Evolutionary conservation across 2,797 vertebrate species (phyloP), one percentile per base, ranked within the genome.

Genomic region (Syndactyla subalaris): DNA sequence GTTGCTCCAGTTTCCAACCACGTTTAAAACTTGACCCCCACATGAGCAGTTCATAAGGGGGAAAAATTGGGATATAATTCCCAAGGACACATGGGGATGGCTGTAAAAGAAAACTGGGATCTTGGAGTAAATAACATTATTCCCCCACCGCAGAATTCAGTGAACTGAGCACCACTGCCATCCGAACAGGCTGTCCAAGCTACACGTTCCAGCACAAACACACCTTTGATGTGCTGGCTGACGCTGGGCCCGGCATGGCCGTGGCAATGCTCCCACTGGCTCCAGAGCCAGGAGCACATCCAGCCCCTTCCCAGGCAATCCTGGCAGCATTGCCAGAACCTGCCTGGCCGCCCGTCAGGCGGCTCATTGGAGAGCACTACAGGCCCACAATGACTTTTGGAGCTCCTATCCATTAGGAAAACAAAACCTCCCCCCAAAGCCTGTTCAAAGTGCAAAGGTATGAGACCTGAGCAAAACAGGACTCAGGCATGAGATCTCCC

Each of bases 171-270:
- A 68, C 58, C 78, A 66, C 54, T 30, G 70, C 84, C 79, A 91
- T 63, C 70, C 89, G 68, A 76, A 86, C 1, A 1, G 30, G 63
- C 32, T 7, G 0, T 84, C 92, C 95, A 96, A 92, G 70, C 70
- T 41, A 74, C 85, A 79, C 76, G 88, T 91, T 86, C 49, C 95
- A 88, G 79, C 59, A 81, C 59, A 93, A 91, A 81, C 32, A 8
- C 38, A 89, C 57, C 91, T 94, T 88, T 92, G 95, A 94, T 95
- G 62, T 94, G 54, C 17, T 36, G 89, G 87, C 70, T 26, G 92
- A 83, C 1, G 0, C 61, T 87, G 29, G 54, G 92, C 74, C 81
- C 43, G 0, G 57, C 2, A 5, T 6, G 7, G 62, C 0, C 0
- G 68, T 92, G 95, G 94, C 92, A 89, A 59, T 2, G 22, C 72